These are phyloP conservation scores for Bombus waltoni DNA, from an alignment of 1,140 invertebrate genomes.

Conservation along the genomic window DNA sequence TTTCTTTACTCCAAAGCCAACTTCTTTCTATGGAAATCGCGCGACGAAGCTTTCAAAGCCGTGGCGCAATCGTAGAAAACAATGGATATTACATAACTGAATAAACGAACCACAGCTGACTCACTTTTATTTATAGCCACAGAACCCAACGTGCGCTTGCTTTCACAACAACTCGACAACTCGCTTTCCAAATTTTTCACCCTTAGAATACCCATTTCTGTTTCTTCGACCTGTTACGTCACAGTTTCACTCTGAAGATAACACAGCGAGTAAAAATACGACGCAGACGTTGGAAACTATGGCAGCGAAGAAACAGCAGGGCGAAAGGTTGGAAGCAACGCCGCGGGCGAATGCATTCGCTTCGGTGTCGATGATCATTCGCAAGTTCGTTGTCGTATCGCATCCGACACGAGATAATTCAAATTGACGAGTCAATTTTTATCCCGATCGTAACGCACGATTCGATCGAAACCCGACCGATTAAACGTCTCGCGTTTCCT, in stretches of 20 bases:
- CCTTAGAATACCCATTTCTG: neutral
- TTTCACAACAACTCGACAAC: neutral
- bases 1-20: neutral
- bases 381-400: conserved; percentile 40
- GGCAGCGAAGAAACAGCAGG: conserved; percentile 26
- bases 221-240: neutral
- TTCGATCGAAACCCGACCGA: conserved; percentile 54
- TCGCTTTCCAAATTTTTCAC: neutral
- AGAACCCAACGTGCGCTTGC: neutral
- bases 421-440: conserved; percentile 65
- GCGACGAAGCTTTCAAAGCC: neutral
- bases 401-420: conserved; percentile 57
- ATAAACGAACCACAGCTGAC: neutral
- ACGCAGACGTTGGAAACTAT: neutral
- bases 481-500: conserved; percentile 45
- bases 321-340: conserved; percentile 43
- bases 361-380: conserved; percentile 46
- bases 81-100: neutral
- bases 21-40: neutral
- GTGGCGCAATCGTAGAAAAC: neutral
- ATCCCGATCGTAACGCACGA: conserved; percentile 13
- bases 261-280: neutral
- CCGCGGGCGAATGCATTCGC: conserved; percentile 51
- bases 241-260: neutral
- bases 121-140: neutral